Evolutionary conservation across 23 tunicate genomes (phyloP).

Genomic region (Phallusia fumigata): DNA sequence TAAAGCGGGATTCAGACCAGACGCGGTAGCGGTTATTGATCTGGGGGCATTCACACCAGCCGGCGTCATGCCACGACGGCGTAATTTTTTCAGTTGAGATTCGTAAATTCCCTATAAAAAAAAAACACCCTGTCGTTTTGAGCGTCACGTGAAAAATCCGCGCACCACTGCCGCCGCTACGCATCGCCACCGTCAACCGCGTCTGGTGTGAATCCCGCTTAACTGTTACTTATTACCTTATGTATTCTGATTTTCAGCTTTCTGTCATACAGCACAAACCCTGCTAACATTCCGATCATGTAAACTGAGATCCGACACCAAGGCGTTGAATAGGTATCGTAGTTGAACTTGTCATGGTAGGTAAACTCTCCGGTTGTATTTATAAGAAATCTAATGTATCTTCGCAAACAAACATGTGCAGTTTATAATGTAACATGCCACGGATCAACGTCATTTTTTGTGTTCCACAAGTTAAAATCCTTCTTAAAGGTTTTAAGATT

Average conservation of each 20-base stretch:
- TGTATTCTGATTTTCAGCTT: constrained; percentile 50
- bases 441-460: too few relatives aligned
- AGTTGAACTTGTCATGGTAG: neutral
- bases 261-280: constrained; percentile 37
- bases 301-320: constrained; percentile 67
- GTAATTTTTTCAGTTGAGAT: neutral
- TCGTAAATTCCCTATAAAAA: neutral
- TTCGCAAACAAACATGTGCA: neutral
- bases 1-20: too few relatives aligned
- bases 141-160: neutral
- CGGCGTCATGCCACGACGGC: too few relatives aligned
- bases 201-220: too few relatives aligned
- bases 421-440: too few relatives aligned
- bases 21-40: too few relatives aligned
- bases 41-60: neutral
- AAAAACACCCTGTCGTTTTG: too few relatives aligned
- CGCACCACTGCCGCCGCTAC: too few relatives aligned
- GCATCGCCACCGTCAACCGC: too few relatives aligned
- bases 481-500: too few relatives aligned
- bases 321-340: constrained; percentile 46
- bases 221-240: constrained; percentile 33
- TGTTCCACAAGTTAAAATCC: too few relatives aligned
- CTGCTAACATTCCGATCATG: constrained; percentile 77
- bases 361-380: neutral
- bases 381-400: neutral